Evolutionary conservation across 2,113 vertebrate genomes (phyloP), one percentile per base, ranked within the genome.

Genomic region (Thunnus maccoyii): DNA sequence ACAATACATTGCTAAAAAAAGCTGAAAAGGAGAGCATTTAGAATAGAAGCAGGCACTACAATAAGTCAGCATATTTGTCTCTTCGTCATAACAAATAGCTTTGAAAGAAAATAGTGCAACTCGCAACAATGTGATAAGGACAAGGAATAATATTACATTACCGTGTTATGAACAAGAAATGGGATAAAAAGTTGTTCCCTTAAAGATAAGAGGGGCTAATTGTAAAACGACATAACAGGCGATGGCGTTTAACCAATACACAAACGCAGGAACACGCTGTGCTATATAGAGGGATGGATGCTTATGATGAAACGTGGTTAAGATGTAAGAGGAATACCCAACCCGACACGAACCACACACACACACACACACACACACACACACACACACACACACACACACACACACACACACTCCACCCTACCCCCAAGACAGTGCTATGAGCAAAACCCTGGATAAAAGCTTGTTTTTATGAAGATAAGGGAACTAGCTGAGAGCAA

Each of bases 381-480:
- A 57, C 54, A 68, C 48, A 61, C 55, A 74, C 56, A 70, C 72
- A 62, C 52, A 69, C 72, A 74, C 68, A 30, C 67, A 81, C 46
- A 80, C 66, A 25, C 80, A 60, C n/a, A 66, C 16, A 62, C 14
- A 65, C 44, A 51, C 64, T 32, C 30, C 48, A 48, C 52, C 64
- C 65, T 15, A 47, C 71, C 86, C 61, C 67, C 41, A 84, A 87
- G 66, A 80, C 72, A 78, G 78, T 13, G 66, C 82, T 79, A 18
- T 17, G 12, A 83, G 84, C 82, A 69, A 76, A 82, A 55, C 72
- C 75, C 44, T 25, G 78, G 71, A 76, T 83, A 70, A 87, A 86
- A 82, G 73, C 79, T 63, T 60, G 72, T 78, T 86, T 86, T 85
- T 77, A 76, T 84, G 75, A 65, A 88, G 87, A 92, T 88, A 89